Evolutionary conservation across 2,888 invertebrate genomes (phyloP).

Genomic region (Pristionchus mayeri): DNA sequence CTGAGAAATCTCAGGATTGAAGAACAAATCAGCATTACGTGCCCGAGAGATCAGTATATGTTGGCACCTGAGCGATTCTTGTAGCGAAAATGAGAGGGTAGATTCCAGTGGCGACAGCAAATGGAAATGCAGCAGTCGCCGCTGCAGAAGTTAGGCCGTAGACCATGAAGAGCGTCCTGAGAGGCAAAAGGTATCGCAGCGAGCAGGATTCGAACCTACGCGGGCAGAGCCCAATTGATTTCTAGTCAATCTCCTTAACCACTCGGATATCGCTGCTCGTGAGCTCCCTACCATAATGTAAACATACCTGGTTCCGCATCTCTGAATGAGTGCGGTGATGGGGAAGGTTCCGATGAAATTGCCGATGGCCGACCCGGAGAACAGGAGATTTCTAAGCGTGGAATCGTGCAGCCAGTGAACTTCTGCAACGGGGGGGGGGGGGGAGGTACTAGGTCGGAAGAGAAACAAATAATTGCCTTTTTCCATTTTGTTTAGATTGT

Average conservation of each 20-base stretch:
- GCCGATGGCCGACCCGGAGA: slow-evolving; percentile 46
- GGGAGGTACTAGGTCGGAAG: no score
- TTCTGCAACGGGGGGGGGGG: slow-evolving; percentile 13
- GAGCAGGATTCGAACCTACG: slow-evolving; percentile 69
- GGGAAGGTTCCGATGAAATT: slow-evolving; percentile 48
- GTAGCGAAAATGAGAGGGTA: slow-evolving; percentile 25
- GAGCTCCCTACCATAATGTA: no score
- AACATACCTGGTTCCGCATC: slow-evolving; percentile 38
- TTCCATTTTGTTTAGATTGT: no score
- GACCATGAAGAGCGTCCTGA: slow-evolving; percentile 45
- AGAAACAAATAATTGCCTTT: no score
- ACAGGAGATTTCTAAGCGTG: slow-evolving; percentile 12
- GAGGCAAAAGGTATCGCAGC: slow-evolving; percentile 44
- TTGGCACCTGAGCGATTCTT: slow-evolving; percentile 41
- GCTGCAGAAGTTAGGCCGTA: slow-evolving; percentile 31
- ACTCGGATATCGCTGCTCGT: slow-evolving; percentile 46
- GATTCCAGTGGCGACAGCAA: slow-evolving; percentile 24
- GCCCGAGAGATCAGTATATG: no score
- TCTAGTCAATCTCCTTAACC: slow-evolving; percentile 69
- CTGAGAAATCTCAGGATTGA: no score
- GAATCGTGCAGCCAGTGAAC: slow-evolving; percentile 47
- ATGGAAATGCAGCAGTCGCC: slow-evolving; percentile 9
- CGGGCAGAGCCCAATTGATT: slow-evolving; percentile 71
- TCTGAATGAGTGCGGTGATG: slow-evolving; percentile 40
- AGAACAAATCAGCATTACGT: no score